phyloP scores from a whole-genome alignment of 1,140 invertebrate species.

The Ostrea denselamellosa region DNA sequence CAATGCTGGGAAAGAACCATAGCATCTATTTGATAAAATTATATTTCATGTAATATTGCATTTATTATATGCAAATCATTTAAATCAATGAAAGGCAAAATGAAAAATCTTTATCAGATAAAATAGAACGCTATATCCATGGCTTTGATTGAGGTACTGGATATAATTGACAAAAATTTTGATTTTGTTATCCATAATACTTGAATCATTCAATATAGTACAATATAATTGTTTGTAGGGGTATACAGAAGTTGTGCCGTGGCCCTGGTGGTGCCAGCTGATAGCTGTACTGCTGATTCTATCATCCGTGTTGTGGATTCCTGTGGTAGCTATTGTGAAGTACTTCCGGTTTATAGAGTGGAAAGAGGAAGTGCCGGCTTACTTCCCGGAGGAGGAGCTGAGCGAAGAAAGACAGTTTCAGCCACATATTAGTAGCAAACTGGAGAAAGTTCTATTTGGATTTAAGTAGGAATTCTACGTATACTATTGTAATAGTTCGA shows the following conservation, averaged over 20 bases:
- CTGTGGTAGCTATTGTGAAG: slow-evolving; percentile 82
- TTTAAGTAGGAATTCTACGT: slow-evolving; percentile 38
- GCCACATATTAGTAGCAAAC: slow-evolving; percentile 55
- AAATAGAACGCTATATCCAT: too few species aligned
- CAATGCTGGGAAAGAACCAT: too few species aligned
- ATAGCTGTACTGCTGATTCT: slow-evolving; percentile 88
- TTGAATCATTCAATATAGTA: too few species aligned
- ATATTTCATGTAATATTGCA: too few species aligned
- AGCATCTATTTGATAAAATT: too few species aligned
- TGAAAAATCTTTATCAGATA: too few species aligned
- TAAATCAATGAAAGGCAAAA: too few species aligned
- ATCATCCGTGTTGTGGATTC: slow-evolving; percentile 90
- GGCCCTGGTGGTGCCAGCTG: slow-evolving; percentile 91
- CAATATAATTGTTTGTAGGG: slow-evolving; percentile 81
- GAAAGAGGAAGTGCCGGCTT: slow-evolving; percentile 60
- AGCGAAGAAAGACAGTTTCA: slow-evolving; percentile 61
- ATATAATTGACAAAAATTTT: too few species aligned
- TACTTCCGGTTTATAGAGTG: slow-evolving; percentile 54
- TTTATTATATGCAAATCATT: too few species aligned
- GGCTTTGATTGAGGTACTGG: too few species aligned
- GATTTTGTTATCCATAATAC: too few species aligned
- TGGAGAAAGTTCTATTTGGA: slow-evolving; percentile 58
- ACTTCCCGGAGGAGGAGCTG: slow-evolving; percentile 65
- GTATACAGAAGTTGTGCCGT: slow-evolving; percentile 83
- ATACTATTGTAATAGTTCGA: background rate